Percentiles rank a stretch among this genome's conserved stretches.
phyloP scores from a whole-genome alignment of 2,888 invertebrate genomes.

The Drosophila hawaiiensis region DNA sequence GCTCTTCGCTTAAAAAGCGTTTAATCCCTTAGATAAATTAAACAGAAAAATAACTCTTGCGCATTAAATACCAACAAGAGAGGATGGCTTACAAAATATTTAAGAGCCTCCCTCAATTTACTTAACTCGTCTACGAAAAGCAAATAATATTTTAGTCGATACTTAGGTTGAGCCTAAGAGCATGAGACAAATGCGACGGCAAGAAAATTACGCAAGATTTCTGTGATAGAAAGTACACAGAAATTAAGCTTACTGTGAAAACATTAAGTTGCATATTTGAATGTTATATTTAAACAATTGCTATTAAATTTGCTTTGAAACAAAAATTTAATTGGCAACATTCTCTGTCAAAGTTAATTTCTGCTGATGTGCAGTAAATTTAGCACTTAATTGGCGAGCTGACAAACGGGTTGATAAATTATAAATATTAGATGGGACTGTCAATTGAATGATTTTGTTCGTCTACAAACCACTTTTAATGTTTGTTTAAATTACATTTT shows the following conservation, averaged over 20 bases:
- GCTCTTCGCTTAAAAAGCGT: constrained; percentile 1
- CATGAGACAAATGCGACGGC: background rate
- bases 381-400: background rate
- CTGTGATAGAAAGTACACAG: background rate
- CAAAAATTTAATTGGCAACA: background rate
- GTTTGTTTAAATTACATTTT: too few species aligned
- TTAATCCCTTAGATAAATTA: constrained; percentile 2
- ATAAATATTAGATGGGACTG: background rate
- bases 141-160: constrained; percentile 1
- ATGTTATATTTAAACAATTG: background rate
- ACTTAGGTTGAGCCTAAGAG: background rate
- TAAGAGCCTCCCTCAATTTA: background rate
- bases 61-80: background rate
- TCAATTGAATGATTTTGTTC: background rate
- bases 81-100: background rate
- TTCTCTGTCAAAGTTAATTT: background rate
- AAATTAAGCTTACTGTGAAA: background rate
- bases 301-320: background rate
- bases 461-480: background rate
- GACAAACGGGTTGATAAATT: background rate
- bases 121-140: background rate
- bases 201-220: background rate
- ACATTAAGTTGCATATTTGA: background rate
- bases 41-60: constrained; percentile 3
- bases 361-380: background rate